These are phyloP conservation scores for Epicauta chinensis DNA, from an alignment of 1,140 invertebrate species.

Conservation along the genomic window DNA sequence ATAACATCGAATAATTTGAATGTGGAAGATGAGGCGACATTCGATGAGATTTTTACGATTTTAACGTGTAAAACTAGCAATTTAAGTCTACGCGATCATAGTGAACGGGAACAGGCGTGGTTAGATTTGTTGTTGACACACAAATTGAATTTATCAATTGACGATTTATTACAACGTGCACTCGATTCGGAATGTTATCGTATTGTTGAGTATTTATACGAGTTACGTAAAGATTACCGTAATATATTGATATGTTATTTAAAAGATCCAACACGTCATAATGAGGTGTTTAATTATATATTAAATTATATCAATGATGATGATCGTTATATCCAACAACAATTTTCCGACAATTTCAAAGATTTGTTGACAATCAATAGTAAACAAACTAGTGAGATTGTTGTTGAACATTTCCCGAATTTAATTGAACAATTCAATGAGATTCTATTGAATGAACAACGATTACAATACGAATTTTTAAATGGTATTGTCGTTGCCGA, in stretches of 20 bases:
- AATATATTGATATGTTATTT: slow-evolving; percentile 47
- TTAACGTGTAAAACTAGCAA: no score
- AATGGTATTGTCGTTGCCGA: slow-evolving; percentile 54
- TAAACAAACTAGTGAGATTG: slow-evolving; percentile 47
- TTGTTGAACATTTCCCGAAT: slow-evolving; percentile 47
- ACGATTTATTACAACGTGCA: slow-evolving; percentile 42
- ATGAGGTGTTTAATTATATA: slow-evolving; percentile 69
- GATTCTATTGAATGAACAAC: slow-evolving; percentile 41
- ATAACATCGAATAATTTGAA: slow-evolving; percentile 44
- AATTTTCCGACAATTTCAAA: slow-evolving; percentile 44
- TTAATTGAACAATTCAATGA: slow-evolving; percentile 48
- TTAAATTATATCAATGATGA: slow-evolving; percentile 57
- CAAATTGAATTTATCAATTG: slow-evolving; percentile 51
- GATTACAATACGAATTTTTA: slow-evolving; percentile 54
- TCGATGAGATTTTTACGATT: no score
- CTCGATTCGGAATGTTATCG: slow-evolving; percentile 43
- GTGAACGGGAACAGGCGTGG: slow-evolving; percentile 75
- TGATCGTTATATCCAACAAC: slow-evolving; percentile 42
- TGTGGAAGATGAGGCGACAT: slow-evolving; percentile 40
- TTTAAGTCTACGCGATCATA: slow-evolving; percentile 44
- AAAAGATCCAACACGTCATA: slow-evolving; percentile 52
- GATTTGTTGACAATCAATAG: slow-evolving; percentile 42
- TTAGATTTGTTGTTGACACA: slow-evolving; percentile 67
- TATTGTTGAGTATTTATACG: slow-evolving; percentile 46
- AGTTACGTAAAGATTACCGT: slow-evolving; percentile 42